Evolutionary conservation across 2,113 vertebrate species (phyloP), one percentile per base, ranked within the genome.

Genomic region (Salvelinus alpinus): DNA sequence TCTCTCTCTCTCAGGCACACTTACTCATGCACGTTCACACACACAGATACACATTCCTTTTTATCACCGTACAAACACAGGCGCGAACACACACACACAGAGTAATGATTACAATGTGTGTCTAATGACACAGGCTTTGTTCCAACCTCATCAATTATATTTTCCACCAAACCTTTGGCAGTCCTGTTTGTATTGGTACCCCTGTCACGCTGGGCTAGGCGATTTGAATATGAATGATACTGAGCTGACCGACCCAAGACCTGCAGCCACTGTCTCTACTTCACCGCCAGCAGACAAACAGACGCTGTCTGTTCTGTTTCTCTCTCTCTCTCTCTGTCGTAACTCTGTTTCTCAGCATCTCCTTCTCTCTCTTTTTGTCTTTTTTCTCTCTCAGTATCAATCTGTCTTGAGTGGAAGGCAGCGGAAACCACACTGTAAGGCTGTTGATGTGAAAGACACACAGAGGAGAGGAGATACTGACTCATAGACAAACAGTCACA

Each of bases 351-450:
- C 9, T 44, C 38, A 44, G 8, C 9, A 11, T 44, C 9, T 44
- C 38, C 38, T 9, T 44, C 38, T 44, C 38, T 44, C 9, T 44
- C 38, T 44, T 44, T 44, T 44, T 44, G 38, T 44, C 9, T 44
- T 44, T 11, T 66, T 5, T 44, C 38, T 51, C 70, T 27, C 27
- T 27, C 31, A 62, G n/a, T 51, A 34, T 29, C 38, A 44, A n/a
- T 51, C 2, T 75, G 16, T 72, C 68, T 48, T 13, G 62, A 25
- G 72, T 86, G 84, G 73, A 69, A 80, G 20, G 83, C 84, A 90
- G 79, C 87, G 86, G 91, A 93, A 93, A 90, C 90, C 92, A 86
- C 92, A 91, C 38, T 82, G 44, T 73, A 62, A 78, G 77, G 79
- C 83, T 78, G 72, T 34, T 84, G 67, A 22, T 80, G 20, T 27